A percentile compares a stretch with the other conserved stretches of the same genome.
Conservation (phyloP, 2,113 vertebrate species). For the Sinocyclocheilus anophthalmus region DNA sequence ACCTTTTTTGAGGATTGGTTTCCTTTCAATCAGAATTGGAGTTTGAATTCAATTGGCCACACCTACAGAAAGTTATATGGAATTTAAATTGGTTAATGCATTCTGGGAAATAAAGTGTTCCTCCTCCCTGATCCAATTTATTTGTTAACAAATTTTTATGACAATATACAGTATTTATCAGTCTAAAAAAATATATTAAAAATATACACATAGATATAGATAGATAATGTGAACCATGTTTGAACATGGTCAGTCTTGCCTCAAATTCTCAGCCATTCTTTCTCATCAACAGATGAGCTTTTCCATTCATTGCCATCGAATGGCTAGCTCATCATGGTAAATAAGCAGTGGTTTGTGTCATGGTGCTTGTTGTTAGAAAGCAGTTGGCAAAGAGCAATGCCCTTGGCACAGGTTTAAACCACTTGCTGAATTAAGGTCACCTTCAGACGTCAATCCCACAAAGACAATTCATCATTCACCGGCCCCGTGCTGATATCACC, state of each 20-base stretch:
- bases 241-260: not conserved
- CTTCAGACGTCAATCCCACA: conserved; percentile 32
- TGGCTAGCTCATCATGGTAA: too few species aligned
- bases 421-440: conserved; percentile 23
- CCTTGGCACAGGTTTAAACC: not conserved
- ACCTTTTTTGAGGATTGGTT: too few species aligned
- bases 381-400: not conserved
- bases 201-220: not conserved
- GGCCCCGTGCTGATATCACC: not conserved
- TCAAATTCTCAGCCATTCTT: not conserved
- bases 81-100: too few species aligned
- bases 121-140: too few species aligned
- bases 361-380: not conserved
- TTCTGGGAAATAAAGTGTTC: too few species aligned
- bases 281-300: not conserved
- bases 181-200: not conserved
- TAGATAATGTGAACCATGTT: not conserved
- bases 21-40: too few species aligned
- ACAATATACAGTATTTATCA: not conserved
- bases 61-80: too few species aligned
- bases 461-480: conserved; percentile 20
- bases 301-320: conserved; percentile 17
- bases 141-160: not conserved
- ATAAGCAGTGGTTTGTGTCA: not conserved
- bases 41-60: too few species aligned